Base-by-base conservation (phyloP, 2,888 invertebrate genomes). In the Drosophila paracracens region DNA sequence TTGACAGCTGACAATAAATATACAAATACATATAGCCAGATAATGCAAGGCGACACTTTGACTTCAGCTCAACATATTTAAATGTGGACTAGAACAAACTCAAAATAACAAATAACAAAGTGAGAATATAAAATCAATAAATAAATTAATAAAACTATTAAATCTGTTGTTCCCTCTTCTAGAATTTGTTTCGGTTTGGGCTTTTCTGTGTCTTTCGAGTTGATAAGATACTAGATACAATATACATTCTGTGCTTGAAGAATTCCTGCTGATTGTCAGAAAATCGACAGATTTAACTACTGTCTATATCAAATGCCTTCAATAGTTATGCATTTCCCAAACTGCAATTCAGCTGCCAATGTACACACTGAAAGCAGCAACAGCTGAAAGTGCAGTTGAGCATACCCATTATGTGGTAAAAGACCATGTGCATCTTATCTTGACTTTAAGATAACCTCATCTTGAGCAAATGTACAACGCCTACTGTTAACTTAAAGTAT, bases 401-500 rank as follows among this genome's bases (percentile, higher is more conserved):
- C 8, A 36, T 29, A 13, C 5, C 27, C 13, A 38, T 56, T 38
- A 29, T 56, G 4, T 25, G 4, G 25, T 35, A 10, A 13, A 31
- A 11, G n/a, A 21, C 25, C 57, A 29, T 50, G 31, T 18, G 25
- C 29, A 46, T 36, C 65, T 77, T 71, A 66, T 59, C 54, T 53
- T 70, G 56, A 65, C 66, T 63, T 70, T 53, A 27, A 43, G 53
- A 70, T 79, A 79, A 74, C 69, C 63, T 60, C 52, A 59, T n/a
- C 58, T 58, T 27, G 13, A 13, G 18, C 58, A 59, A 46, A 52
- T 57, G 27, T 53, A 50, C 70, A 73, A 79, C 76, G 81, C 86
- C 83, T 63, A 50, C 68, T 74, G 73, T 88, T 85, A 78, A 67
- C 61, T 63, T 53, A 74, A 74, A 60, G 77, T 85, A 84, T 86